These are phyloP conservation scores for Magallana ariakensis DNA, from an alignment of 1,140 invertebrate genomes.

Conservation along the genomic window DNA sequence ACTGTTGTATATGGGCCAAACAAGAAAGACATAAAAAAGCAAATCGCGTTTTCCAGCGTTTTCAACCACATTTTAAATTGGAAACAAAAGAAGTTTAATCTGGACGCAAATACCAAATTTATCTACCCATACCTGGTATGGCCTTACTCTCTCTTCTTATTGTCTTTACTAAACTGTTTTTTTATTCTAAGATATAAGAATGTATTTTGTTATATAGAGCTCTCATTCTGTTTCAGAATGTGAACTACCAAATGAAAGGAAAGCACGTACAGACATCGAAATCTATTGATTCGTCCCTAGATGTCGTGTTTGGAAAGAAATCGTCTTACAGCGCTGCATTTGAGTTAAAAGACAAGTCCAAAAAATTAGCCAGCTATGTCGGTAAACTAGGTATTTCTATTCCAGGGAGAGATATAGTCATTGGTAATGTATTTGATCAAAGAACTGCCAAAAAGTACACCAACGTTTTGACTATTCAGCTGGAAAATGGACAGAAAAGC, in stretches of 20 bases:
- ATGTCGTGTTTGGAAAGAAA: slow-evolving; percentile 46
- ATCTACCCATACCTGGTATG: neutral
- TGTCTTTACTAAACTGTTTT: neutral
- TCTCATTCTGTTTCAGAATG: slow-evolving; percentile 45
- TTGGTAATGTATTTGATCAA: slow-evolving; percentile 42
- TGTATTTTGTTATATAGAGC: neutral
- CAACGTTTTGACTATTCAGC: slow-evolving; percentile 9
- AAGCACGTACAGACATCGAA: slow-evolving; percentile 53
- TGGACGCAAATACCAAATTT: neutral
- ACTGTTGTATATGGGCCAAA: slow-evolving; percentile 54
- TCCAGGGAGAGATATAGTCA: slow-evolving; percentile 40
- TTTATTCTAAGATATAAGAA: too few species aligned
- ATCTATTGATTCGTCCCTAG: slow-evolving; percentile 49
- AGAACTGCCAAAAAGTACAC: slow-evolving; percentile 42
- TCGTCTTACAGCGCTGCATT: slow-evolving; percentile 31
- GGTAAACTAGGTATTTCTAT: slow-evolving; percentile 37
- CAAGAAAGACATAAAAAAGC: slow-evolving; percentile 54
- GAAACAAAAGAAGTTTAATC: slow-evolving; percentile 33
- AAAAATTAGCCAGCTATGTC: neutral
- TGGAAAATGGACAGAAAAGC: neutral
- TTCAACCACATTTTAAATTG: slow-evolving; percentile 21
- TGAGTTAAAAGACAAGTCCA: slow-evolving; percentile 46
- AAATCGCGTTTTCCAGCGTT: slow-evolving; percentile 35
- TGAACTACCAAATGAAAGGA: slow-evolving; percentile 50
- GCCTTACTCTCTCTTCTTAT: too few species aligned